Percentiles rank a stretch among this genome's conserved stretches.
phyloP scores from a whole-genome alignment of 2,888 invertebrate genomes.

The Pardosa pseudoannulata region DNA sequence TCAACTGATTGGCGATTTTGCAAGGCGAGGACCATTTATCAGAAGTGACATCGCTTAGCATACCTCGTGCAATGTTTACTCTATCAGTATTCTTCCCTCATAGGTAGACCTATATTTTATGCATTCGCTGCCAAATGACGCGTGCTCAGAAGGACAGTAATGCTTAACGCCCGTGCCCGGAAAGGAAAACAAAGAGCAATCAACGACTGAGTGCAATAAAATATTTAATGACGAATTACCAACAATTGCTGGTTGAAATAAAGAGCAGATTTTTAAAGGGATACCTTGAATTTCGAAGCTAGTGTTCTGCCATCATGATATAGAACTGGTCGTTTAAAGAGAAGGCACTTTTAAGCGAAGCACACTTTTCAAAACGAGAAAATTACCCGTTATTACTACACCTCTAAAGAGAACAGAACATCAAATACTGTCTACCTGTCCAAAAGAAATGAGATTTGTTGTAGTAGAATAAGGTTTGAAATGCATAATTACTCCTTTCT shows the following conservation, averaged over 20 bases:
- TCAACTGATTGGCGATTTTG: constrained; percentile 12
- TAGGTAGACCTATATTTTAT: constrained; percentile 12
- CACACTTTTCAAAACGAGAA: too few species aligned
- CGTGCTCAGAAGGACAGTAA: neutral
- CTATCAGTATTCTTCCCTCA: constrained; percentile 9
- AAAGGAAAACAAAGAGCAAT: neutral
- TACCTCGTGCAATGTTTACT: constrained; percentile 15
- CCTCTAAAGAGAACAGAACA: too few species aligned
- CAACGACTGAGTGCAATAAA: neutral
- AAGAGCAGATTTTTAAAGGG: neutral
- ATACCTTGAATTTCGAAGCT: neutral
- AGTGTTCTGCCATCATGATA: too few species aligned
- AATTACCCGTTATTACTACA: too few species aligned
- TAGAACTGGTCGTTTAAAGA: too few species aligned
- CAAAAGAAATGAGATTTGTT: too few species aligned
- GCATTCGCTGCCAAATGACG: constrained; percentile 4
- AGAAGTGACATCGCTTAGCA: constrained; percentile 15
- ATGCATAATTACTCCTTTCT: too few species aligned
- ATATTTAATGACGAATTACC: constrained; percentile 1
- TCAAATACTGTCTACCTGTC: too few species aligned
- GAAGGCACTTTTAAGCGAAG: too few species aligned
- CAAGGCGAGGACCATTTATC: constrained; percentile 5
- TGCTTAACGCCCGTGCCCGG: constrained; percentile 4
- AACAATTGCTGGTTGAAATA: neutral
- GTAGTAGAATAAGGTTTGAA: too few species aligned